A percentile compares a stretch with the other conserved stretches of the same genome.
phyloP scores from a whole-genome alignment of 2,888 invertebrate genomes.

The Nephrotoma appendiculata region DNA sequence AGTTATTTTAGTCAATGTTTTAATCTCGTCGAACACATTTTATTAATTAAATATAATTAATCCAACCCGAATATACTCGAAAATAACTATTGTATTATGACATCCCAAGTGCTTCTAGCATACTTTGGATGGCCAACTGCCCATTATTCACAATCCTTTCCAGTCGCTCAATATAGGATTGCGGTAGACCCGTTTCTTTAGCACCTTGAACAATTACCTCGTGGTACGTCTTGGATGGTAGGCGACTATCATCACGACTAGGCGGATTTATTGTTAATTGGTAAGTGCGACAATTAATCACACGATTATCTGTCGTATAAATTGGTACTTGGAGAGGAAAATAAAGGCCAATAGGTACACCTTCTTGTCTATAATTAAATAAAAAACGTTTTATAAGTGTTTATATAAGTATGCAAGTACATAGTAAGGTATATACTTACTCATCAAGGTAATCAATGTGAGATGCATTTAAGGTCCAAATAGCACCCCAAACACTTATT shows the following conservation, averaged over 20 bases:
- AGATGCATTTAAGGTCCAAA: constrained; percentile 54
- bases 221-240: background rate
- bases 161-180: background rate
- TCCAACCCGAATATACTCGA: background rate
- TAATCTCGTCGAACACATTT: too few species aligned
- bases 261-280: constrained; percentile 35
- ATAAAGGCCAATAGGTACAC: constrained; percentile 54
- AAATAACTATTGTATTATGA: background rate
- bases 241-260: background rate
- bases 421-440: constrained; percentile 27
- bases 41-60: too few species aligned
- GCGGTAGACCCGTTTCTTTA: background rate
- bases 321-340: constrained; percentile 46
- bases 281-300: constrained; percentile 51
- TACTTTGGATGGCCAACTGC: background rate
- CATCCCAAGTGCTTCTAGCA: background rate
- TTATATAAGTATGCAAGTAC: too few species aligned
- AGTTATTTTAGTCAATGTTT: too few species aligned
- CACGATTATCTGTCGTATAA: constrained; percentile 33
- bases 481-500: constrained; percentile 47
- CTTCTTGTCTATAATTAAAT: constrained; percentile 48
- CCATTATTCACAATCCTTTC: background rate
- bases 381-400: too few species aligned
- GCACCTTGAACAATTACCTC: background rate
- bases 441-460: constrained; percentile 52